Base-by-base conservation (phyloP, 1,140 invertebrate species). In the Cotesia glomerata region DNA sequence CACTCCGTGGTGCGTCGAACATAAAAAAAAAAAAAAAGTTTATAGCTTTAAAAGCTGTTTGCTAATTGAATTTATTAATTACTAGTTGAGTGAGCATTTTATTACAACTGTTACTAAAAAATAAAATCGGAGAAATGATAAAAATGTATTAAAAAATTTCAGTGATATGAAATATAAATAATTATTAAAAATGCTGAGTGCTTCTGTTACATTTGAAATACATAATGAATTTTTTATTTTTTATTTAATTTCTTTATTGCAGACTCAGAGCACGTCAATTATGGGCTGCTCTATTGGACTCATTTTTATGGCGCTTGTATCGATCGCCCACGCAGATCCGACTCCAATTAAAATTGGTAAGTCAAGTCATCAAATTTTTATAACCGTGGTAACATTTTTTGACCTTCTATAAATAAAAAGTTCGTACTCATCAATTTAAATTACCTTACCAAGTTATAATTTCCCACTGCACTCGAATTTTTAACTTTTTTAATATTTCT, bases 331-430 rank as follows among this genome's bases (percentile, higher is more conserved):
- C 32, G 32, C 72, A 11, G 3, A 56, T 13, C 66, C 72, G 35
- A 56, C 39, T 36, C 36, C 45, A 13, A 56, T 73, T 14, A 69
- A 64, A 63, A 73, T 73, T 54, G 72, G 72, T 73, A 67, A 73
- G 72, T 61, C 18, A 11, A 63, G 14, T 39, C 8, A 36, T 61
- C 26, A 61, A 61, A 61, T 26, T 61, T 61, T 32, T 32, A 61
- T 61, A 26, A 13, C 58, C 32, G 18, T 11, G 26, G 39, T 7
- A 45, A 11, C 39, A 9, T 45, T 45, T 45, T 39, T 39, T 45
- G 7, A 9, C 11, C 7, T 7, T 11, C 8, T 45, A 45, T 56
- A n/a, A 16, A 56, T 7, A 18, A 56, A 14, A 56, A 56, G 13
- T 61, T 32, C 14, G 2, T 13, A 5, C 5, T 61, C 26, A 64